Conservation (phyloP, 1,140 invertebrate species). For the Bicyclus anynana region DNA sequence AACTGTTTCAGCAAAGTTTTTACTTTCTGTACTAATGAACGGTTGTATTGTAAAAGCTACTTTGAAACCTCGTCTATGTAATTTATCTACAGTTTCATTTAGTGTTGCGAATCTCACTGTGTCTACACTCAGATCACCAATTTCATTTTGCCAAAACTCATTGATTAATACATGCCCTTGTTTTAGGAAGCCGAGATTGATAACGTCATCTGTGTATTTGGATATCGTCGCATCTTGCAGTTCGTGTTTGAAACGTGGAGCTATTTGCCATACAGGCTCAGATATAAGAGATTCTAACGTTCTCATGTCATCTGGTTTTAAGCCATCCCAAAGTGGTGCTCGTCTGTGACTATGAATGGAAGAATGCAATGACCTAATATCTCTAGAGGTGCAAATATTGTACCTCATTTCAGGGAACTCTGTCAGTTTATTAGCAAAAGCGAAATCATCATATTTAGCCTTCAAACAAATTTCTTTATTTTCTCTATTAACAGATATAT, state of each 20-base stretch:
- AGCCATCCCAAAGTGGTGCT: conserved; percentile 88
- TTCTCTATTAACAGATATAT: conserved; percentile 84
- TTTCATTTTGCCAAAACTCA: conserved; percentile 89
- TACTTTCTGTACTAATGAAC: conserved; percentile 90
- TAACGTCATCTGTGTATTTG: conserved; percentile 90
- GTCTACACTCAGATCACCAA: conserved; percentile 88
- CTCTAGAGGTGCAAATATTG: conserved; percentile 88
- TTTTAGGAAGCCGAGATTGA: conserved; percentile 84
- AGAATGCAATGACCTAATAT: conserved; percentile 87
- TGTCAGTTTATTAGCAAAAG: conserved; percentile 83
- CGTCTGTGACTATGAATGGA: conserved; percentile 79
- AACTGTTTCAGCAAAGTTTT: conserved; percentile 87
- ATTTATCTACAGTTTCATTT: conserved; percentile 87
- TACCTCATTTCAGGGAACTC: conserved; percentile 86
- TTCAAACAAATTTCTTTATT: conserved; percentile 85
- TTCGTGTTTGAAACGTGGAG: conserved; percentile 79
- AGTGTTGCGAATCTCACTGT: conserved; percentile 84
- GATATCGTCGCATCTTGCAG: conserved; percentile 84
- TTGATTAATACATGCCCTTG: conserved; percentile 90
- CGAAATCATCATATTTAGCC: conserved; percentile 86
- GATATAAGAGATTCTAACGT: conserved; percentile 86
- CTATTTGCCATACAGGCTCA: conserved; percentile 91
- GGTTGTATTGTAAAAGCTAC: conserved; percentile 91
- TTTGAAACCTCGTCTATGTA: conserved; percentile 89
- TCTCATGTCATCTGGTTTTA: conserved; percentile 85